These are phyloP conservation scores for Podarcis muralis DNA, from an alignment of 2,113 vertebrate genomes.

Conservation along the genomic window DNA sequence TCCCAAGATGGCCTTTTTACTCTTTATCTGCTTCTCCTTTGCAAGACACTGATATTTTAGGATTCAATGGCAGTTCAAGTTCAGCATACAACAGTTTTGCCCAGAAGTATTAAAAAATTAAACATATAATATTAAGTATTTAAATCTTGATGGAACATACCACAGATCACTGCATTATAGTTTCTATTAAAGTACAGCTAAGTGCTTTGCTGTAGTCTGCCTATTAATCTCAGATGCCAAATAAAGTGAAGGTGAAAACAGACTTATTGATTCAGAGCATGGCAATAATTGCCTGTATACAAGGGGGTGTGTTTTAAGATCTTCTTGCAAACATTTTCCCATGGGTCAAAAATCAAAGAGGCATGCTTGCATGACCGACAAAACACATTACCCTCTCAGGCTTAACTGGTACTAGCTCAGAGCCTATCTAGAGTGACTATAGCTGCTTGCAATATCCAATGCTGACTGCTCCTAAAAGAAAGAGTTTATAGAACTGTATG, in stretches of 20 bases:
- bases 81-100: neutral
- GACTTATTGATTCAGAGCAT: conserved; percentile 45
- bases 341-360: conserved; percentile 32
- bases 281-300: conserved; percentile 50
- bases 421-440: conserved; percentile 4
- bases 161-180: neutral
- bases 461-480: neutral
- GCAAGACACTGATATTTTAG: neutral
- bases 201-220: conserved; percentile 34
- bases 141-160: conserved; percentile 36
- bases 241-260: conserved; percentile 33
- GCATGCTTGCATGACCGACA: neutral
- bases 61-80: neutral
- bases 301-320: conserved; percentile 54
- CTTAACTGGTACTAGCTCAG: neutral
- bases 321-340: conserved; percentile 37
- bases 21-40: neutral
- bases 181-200: conserved; percentile 6
- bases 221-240: conserved; percentile 53
- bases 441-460: neutral
- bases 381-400: conserved; percentile 20
- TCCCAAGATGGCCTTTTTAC: neutral
- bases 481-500: neutral
- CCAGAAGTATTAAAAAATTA: neutral
- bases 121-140: conserved; percentile 21